phyloP scores from a whole-genome alignment of 2,797 vertebrate species.

The Microhierax caerulescens region DNA sequence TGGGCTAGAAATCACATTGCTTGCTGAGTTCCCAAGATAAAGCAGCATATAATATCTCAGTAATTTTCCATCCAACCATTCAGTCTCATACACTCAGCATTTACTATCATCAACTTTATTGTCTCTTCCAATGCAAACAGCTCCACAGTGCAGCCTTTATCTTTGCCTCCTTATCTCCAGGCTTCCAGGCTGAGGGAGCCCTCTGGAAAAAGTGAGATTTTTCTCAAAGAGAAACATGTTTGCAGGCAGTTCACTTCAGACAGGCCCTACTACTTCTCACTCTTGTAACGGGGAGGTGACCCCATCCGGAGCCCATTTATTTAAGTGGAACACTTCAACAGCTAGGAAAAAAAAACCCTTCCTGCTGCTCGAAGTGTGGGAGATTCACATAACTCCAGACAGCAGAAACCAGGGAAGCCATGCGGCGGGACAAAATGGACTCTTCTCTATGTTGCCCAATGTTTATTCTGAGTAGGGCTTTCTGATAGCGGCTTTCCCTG shows the following conservation, averaged over 20 bases:
- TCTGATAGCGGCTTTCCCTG: not conserved
- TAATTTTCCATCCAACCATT: constrained; percentile 62
- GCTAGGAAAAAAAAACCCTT: not conserved
- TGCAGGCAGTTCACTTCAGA: constrained; percentile 38
- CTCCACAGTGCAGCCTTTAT: constrained; percentile 30
- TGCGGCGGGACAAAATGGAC: not conserved
- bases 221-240: constrained; percentile 28
- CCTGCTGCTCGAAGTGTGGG: not conserved
- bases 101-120: constrained; percentile 63
- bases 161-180: constrained; percentile 55
- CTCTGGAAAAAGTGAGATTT: constrained; percentile 66
- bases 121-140: constrained; percentile 67
- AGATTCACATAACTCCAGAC: not conserved
- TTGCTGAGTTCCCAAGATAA: constrained; percentile 49
- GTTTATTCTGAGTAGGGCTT: not conserved
- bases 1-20: constrained; percentile 41
- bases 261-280: constrained; percentile 12
- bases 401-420: not conserved
- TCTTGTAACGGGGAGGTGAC: not conserved
- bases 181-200: constrained; percentile 56
- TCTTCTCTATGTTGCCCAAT: not conserved
- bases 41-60: constrained; percentile 43
- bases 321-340: not conserved
- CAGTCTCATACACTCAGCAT: constrained; percentile 56
- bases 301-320: not conserved